phyloP scores from a whole-genome alignment of 2,797 vertebrate genomes.

The Nannoperca australis region DNA sequence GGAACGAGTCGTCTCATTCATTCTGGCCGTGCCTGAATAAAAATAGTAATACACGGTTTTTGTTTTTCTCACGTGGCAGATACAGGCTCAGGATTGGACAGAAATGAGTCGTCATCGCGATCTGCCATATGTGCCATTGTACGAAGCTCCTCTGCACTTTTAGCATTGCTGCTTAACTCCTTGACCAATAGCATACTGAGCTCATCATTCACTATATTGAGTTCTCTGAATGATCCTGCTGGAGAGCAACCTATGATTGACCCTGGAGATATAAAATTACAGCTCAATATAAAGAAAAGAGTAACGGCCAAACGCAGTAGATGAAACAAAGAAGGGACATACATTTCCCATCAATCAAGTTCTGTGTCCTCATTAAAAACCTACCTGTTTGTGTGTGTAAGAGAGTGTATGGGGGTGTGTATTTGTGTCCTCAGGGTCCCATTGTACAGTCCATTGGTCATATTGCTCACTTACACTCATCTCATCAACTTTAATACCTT shows the following conservation, averaged over 20 bases:
- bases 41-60: no score
- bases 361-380: conserved; percentile 60
- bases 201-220: conserved; percentile 49
- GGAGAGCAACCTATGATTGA: conserved; percentile 58
- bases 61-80: no score
- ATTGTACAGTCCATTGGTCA: conserved; percentile 72
- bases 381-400: conserved; percentile 37
- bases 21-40: no score
- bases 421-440: conserved; percentile 55
- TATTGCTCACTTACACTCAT: conserved; percentile 70
- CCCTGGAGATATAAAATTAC: conserved; percentile 59
- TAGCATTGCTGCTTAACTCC: conserved; percentile 33
- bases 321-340: conserved; percentile 40
- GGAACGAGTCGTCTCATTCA: no score
- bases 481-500: conserved; percentile 76
- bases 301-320: conserved; percentile 35
- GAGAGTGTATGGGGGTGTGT: conserved; percentile 36
- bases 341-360: conserved; percentile 61
- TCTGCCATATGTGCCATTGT: background rate
- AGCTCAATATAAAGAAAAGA: conserved; percentile 58
- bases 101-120: no score
- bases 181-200: conserved; percentile 36
- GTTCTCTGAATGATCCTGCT: conserved; percentile 39
- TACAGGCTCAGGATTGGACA: no score
- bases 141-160: conserved; percentile 13